Evolutionary conservation across 2,888 invertebrate species (phyloP), one percentile per base, ranked within the genome.

Genomic region (Plemyria rubiginata): DNA sequence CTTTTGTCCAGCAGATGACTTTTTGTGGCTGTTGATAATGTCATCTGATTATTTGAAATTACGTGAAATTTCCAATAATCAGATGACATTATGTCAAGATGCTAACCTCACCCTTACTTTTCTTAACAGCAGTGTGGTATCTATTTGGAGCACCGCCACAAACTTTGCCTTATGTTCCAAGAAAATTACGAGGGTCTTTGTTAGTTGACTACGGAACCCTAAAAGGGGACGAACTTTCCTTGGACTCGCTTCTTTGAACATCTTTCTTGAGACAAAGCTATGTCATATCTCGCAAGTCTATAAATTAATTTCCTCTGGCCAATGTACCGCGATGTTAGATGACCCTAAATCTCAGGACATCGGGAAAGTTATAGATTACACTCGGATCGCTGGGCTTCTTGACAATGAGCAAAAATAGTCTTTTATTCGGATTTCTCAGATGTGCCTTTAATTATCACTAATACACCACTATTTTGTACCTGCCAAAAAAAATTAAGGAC

Each of bases 241-340:
- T 12, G 22, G 52, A 6, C 22, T n/a, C 11, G 41, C 28, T 56
- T 49, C 43, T 48, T 53, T 16, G 32, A 36, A 54, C 56, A 64
- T 57, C 50, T 61, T 63, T 55, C 52, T 68, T 70, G 64, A 70
- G 71, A 75, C 71, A 70, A 76, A 74, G 65, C 68, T 54, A 66
- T 60, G 53, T 57, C 71, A 65, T 78, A 75, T 78, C 77, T 80
- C 77, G 74, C 74, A 59, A 70, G 68, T 67, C 74, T 70, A 78
- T 79, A 81, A 79, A 81, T 81, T 81, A 79, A 80, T 79, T 74
- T 75, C 55, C 52, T 62, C 71, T 55, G 75, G 54, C 68, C 81
- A 83, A 81, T 82, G 82, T 81, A 76, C 71, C 71, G 82, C 77
- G 69, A 76, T 73, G 70, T 73, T 72, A 77, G 80, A 83, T 80